Base-by-base conservation (phyloP, 2,888 invertebrate genomes). In the Zele albiditarsus region DNA sequence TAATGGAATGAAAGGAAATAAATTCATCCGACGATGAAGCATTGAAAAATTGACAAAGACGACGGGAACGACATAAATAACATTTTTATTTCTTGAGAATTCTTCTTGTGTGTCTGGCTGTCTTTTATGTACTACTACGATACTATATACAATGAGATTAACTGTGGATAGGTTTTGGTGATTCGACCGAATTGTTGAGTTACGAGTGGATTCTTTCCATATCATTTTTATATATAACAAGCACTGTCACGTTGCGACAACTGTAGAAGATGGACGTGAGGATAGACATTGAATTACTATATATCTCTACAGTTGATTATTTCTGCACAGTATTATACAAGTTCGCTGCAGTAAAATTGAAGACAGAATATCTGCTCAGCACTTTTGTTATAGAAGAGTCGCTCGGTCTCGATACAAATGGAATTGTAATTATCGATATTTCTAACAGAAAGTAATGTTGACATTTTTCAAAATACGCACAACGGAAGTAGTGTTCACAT, bases 191-290 rank as follows among this genome's bases (percentile, higher is more conserved):
- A 73, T 66, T 66, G 57, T 58, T 66, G 66, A 42, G 38, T 58
- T 38, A 42, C 57, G 57, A 73, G 72, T 73, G 66, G 66, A 25
- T 73, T 27, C 66, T 14, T n/a, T 65, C 38, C 66, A 2, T 66
- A 66, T 67, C 53, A 67, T 73, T 38, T 60, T n/a, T 60, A 73
- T 67, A 53, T 53, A 46, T 60, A 73, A 73, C 67, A 67, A 73
- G 66, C 73, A 27, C 58, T 38, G 28, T 66, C 63, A 31, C 23
- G 67, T 42, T 60, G 31, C 10, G 53, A 27, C 66, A 65, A 33
- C 25, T 42, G 20, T 20, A 20, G 3, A 20, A 33, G n/a, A 33
- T 3, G 23, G 1, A 10, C 10, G n/a, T 28, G 38, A 20, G 31
- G 20, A 23, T 6, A 10, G 10, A 8, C 4, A 20, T 6, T 20